Conservation (phyloP, 2,888 invertebrate genomes). For the Himalopsyche japonica region DNA sequence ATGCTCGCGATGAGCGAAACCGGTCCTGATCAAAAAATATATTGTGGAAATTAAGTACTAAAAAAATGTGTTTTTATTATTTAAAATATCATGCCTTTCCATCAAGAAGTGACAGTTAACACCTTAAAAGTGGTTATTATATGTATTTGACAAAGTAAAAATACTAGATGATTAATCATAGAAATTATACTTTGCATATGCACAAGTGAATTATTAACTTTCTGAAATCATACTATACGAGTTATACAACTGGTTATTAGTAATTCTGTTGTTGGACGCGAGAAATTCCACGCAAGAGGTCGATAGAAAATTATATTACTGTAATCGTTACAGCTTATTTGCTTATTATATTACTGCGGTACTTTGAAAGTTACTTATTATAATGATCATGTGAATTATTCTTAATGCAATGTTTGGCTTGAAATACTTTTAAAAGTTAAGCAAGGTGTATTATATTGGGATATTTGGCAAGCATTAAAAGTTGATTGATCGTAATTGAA, state of each 20-base stretch:
- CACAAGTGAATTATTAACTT: neutral
- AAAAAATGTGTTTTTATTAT: too few relatives aligned
- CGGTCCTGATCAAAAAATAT: too few relatives aligned
- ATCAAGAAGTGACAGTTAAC: too few relatives aligned
- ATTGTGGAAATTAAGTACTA: too few relatives aligned
- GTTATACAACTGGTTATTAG: neutral
- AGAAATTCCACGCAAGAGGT: neutral
- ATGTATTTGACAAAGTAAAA: too few relatives aligned
- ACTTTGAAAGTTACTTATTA: neutral
- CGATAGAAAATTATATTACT: neutral
- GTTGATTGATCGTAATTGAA: too few relatives aligned
- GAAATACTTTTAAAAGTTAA: neutral
- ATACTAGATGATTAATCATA: neutral
- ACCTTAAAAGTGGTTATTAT: too few relatives aligned
- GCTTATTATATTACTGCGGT: neutral
- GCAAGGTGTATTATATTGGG: neutral
- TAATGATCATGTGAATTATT: neutral
- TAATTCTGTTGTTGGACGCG: neutral
- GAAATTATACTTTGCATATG: too few relatives aligned
- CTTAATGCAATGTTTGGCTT: neutral
- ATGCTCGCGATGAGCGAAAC: too few relatives aligned
- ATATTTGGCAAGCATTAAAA: neutral
- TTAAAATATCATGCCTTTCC: too few relatives aligned
- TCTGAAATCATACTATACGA: neutral
- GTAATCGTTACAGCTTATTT: neutral